Evolutionary conservation across 2,888 invertebrate species (phyloP).

Genomic region (Copidosoma aretas): DNA sequence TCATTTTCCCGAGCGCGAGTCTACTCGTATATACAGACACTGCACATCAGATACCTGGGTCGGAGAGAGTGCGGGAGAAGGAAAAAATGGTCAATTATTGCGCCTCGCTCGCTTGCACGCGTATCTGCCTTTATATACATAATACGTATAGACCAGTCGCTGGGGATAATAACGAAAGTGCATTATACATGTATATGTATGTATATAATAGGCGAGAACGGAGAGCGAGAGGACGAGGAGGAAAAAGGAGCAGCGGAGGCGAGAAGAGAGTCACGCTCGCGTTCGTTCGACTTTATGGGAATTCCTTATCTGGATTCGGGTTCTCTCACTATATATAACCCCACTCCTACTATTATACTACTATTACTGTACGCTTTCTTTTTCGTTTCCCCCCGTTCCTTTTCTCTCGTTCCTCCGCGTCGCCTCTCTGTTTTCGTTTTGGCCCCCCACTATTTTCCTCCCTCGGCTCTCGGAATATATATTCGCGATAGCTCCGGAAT

Average conservation of each 20-base stretch:
- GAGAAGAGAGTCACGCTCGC: conserved; percentile 29
- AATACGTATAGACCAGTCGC: conserved; percentile 6
- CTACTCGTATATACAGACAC: no score
- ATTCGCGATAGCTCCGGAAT: conserved; percentile 27
- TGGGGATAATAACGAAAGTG: conserved; percentile 4
- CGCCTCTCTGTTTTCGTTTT: neutral
- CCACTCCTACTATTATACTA: no score
- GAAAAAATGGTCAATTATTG: no score
- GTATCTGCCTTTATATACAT: conserved; percentile 7
- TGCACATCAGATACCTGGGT: no score
- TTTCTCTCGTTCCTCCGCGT: neutral
- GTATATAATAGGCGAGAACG: no score
- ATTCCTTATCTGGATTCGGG: conserved; percentile 43
- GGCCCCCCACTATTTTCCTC: no score
- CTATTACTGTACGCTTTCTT: neutral
- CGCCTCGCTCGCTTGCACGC: neutral
- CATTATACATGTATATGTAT: no score
- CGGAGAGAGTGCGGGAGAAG: no score
- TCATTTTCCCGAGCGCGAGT: no score
- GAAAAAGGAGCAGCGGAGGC: neutral
- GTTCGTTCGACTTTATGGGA: conserved; percentile 41
- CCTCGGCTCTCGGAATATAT: neutral
- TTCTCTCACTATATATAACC: no score
- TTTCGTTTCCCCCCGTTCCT: conserved; percentile 21
- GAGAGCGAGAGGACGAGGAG: neutral